Evolutionary conservation across 2,888 invertebrate species (phyloP), one percentile per base, ranked within the genome.

Genomic region (Slavum lentiscoides): DNA sequence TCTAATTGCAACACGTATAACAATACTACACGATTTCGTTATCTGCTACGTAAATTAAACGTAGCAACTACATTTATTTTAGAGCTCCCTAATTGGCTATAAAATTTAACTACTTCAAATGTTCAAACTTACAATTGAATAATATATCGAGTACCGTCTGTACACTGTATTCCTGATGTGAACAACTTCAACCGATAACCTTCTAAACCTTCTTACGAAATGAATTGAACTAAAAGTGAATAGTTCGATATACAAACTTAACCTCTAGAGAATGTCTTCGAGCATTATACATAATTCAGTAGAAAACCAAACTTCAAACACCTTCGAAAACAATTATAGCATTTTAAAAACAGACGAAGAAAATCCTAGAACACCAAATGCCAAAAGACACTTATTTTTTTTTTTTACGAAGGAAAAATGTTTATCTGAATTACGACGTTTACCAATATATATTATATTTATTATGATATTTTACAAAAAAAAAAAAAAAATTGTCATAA

Each of bases 1-100:
- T 49, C 13, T 49, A 49, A 11, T 49, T 49, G 13, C 13, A 49
- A 49, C 11, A 49, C 13, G 49, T 49, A 49, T 5, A 4, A 43
- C 43, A 11, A 9, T 43, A 43, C 43, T 11, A 43, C 6, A n/a
- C 39, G 3, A 7, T 43, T 43, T 9, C 9, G 53, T 39, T 58
- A 67, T 43, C 39, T 74, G 64, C 15, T 58, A n/a, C 19, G 67
- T 53, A 61, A 69, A 76, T 76, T 68, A 61, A 61, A 69, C 61
- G 15, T 61, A 49, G 13, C 49, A 9, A n/a, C 43, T 49, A 30
- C 23, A 59, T 69, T 61, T 69, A 59, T 75, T 76, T 69, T 69
- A 76, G 58, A 43, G 37, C 53, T 61, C 61, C 76, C 61, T 21
- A 49, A 61, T 13, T 30, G 30, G 21, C 59, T 49, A 61, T 69